phyloP scores from a whole-genome alignment of 1,140 invertebrate species.

The Zaprionus lachaisei region DNA sequence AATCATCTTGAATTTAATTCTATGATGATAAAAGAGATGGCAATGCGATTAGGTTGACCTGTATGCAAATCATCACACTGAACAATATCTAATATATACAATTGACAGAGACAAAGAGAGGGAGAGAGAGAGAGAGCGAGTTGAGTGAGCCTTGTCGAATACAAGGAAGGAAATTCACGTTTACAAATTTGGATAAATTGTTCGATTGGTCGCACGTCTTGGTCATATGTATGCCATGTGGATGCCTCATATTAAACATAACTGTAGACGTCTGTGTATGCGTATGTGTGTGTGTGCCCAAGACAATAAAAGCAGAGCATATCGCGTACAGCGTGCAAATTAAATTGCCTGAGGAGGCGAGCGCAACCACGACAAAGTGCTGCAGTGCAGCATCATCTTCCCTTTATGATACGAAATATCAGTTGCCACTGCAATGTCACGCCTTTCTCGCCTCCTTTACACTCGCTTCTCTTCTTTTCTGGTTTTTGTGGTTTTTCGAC shows the following conservation, averaged over 20 bases:
- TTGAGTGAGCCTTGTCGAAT: not conserved
- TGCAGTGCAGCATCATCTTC: constrained; percentile 6
- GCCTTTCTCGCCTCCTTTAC: not conserved
- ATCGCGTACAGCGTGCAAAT: constrained; percentile 29
- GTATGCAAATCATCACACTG: not conserved
- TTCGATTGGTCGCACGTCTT: not conserved
- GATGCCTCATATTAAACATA: not conserved
- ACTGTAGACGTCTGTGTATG: not conserved
- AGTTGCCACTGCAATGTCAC: constrained; percentile 1
- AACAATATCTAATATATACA: not conserved
- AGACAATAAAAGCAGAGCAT: constrained; percentile 29
- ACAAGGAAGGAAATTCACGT: constrained; percentile 1
- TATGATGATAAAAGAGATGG: not conserved
- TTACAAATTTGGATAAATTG: not conserved
- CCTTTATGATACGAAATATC: constrained; percentile 11
- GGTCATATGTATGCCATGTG: constrained; percentile 17
- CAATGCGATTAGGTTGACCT: not conserved
- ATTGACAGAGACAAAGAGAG: too few species aligned
- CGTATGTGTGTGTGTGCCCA: not conserved
- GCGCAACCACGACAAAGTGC: constrained; percentile 44
- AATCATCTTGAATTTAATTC: not conserved
- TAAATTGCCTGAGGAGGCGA: constrained; percentile 28
- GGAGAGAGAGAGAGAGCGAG: too few species aligned
- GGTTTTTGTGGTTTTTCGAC: constrained; percentile 8
- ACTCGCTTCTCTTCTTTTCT: constrained; percentile 1